Conservation (phyloP, 2,888 invertebrate species). For the Pheosia gnoma region DNA sequence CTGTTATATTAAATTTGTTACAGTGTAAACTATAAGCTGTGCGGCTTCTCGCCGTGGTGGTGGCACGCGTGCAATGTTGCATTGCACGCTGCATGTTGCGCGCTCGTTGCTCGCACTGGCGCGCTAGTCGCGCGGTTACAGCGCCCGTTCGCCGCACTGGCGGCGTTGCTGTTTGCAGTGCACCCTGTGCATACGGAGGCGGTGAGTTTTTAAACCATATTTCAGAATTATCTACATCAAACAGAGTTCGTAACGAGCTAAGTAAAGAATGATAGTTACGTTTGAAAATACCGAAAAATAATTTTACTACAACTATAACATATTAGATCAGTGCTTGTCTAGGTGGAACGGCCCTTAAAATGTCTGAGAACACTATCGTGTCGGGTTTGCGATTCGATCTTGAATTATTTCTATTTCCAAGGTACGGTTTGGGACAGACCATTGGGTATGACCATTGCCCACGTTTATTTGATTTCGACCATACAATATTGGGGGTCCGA, state of each 20-base stretch:
- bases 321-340: slow-evolving; percentile 7
- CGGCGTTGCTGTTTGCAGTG: slow-evolving; percentile 91
- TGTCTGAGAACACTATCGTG: slow-evolving; percentile 31
- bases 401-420: not conserved
- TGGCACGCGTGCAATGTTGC: slow-evolving; percentile 92
- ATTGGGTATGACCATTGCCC: no score
- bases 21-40: slow-evolving; percentile 90
- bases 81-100: slow-evolving; percentile 89
- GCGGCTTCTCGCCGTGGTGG: slow-evolving; percentile 89
- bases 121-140: slow-evolving; percentile 87
- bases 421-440: not conserved
- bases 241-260: no score
- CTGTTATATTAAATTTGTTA: slow-evolving; percentile 53
- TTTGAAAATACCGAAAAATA: slow-evolving; percentile 1
- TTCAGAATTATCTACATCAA: no score
- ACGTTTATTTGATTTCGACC: no score
- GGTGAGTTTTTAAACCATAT: slow-evolving; percentile 82
- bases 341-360: slow-evolving; percentile 16
- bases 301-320: slow-evolving; percentile 9
- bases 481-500: no score
- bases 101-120: slow-evolving; percentile 88
- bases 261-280: no score
- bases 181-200: slow-evolving; percentile 96
- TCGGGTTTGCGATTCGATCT: slow-evolving; percentile 20
- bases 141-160: slow-evolving; percentile 88